phyloP scores from a whole-genome alignment of 2,797 vertebrate species.

The Menidia menidia region DNA sequence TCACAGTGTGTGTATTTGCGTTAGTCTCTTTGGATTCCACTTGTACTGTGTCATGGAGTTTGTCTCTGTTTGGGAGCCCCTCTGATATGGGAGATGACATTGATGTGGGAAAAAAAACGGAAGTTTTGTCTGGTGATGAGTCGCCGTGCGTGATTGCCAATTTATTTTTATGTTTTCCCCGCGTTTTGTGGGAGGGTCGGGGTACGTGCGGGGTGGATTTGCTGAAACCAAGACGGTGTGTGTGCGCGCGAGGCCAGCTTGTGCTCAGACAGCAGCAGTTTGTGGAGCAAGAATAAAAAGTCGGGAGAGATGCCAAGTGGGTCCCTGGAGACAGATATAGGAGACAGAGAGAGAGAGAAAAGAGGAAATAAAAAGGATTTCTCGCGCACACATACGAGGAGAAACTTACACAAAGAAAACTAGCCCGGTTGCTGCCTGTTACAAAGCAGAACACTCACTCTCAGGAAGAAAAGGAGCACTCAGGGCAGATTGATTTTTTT shows the following conservation, averaged over 20 bases:
- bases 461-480: not conserved
- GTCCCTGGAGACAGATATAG: conserved; percentile 79
- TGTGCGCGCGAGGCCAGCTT: conserved; percentile 63
- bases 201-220: conserved; percentile 29
- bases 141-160: conserved; percentile 45
- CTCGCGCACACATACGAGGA: conserved; percentile 28
- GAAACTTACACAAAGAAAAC: conserved; percentile 52
- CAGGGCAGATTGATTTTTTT: not conserved
- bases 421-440: conserved; percentile 7
- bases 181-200: conserved; percentile 14
- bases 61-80: conserved; percentile 46
- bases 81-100: conserved; percentile 63
- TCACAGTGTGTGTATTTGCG: conserved; percentile 53
- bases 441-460: conserved; percentile 16
- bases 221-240: conserved; percentile 30
- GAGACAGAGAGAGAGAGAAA: conserved; percentile 78
- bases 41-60: conserved; percentile 57
- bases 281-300: conserved; percentile 80
- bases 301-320: conserved; percentile 80
- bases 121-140: conserved; percentile 28
- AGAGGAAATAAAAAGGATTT: conserved; percentile 75
- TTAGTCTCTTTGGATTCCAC: conserved; percentile 60
- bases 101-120: conserved; percentile 44
- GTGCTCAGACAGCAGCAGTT: conserved; percentile 80
- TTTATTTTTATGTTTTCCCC: not conserved